These are phyloP conservation scores for Mythimna pallens DNA, from an alignment of 2,888 invertebrate genomes.

Conservation along the genomic window DNA sequence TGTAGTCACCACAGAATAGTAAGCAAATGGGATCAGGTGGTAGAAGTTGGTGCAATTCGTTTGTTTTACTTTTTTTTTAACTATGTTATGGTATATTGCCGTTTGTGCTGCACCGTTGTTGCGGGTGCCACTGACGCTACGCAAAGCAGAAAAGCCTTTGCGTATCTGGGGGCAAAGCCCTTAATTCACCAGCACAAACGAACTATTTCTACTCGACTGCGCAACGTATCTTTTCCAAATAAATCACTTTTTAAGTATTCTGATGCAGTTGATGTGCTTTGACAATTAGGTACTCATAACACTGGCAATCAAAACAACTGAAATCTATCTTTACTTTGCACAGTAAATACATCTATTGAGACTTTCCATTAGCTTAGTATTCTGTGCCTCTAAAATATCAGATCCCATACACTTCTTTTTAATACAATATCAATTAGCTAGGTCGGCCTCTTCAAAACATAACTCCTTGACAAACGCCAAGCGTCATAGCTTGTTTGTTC, in stretches of 20 bases:
- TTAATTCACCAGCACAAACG: background rate
- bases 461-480: background rate
- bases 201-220: background rate
- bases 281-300: background rate
- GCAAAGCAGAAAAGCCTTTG: no score
- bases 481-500: constrained; percentile 12
- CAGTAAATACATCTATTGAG: background rate
- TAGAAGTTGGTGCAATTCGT: no score
- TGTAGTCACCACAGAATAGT: constrained; percentile 3
- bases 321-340: background rate
- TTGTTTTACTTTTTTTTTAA: no score
- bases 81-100: no score
- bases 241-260: no score
- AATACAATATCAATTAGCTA: background rate
- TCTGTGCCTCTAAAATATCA: background rate
- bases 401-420: background rate
- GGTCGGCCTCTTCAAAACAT: constrained; percentile 1
- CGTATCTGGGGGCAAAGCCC: background rate
- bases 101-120: no score
- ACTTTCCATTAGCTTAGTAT: background rate
- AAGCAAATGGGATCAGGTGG: background rate
- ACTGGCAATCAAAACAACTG: background rate
- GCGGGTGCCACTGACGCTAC: no score
- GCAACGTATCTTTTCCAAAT: no score
- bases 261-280: no score